Base-by-base conservation (phyloP, 2,888 invertebrate genomes). In the Eulithis prunata region DNA sequence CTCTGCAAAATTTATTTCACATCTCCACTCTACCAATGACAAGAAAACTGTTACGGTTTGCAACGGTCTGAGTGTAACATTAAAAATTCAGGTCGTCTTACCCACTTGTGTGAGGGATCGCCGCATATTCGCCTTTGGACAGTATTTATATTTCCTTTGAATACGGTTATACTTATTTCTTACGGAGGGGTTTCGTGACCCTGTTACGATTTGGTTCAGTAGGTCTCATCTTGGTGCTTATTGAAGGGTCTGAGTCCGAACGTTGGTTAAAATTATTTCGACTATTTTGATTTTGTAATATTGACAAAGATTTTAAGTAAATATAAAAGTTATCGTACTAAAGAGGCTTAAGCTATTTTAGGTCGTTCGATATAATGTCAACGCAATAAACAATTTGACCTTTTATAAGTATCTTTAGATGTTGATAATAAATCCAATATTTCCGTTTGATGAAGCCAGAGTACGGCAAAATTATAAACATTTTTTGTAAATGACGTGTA, bases 21-120 rank as follows among this genome's bases (percentile, higher is more conserved):
- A 93, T 91, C 91, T 92, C 90, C 88, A 86, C 90, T 91, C 89
- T 81, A 84, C 89, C 90, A 92, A 93, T 92, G 93, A 93, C 93
- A 93, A 93, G 93, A 92, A 92, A 92, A 93, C 93, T 93, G 93
- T 93, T 93, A 92, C 93, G 93, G 92, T 90, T 90, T 91, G 92
- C 91, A 91, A 84, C 91, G 91, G 92, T 88, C 93, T 92, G 93
- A 93, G 93, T 93, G 93, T 93, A 90, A 87, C 90, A 93, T 93
- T 93, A 93, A 93, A 93, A 89, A 93, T 93, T 92, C 91, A 93
- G 75, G 80, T 85, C 90, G 83, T 88, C 91, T 91, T 92, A 92
- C 92, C 92, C 92, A 91, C 92, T 93, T 93, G 91, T 93, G 93
- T 93, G 93, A 93, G 92, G 93, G 92, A 93, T 91, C 89, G 89